Conservation (phyloP, 2,113 vertebrate species). For the Myiozetetes cayanensis region DNA sequence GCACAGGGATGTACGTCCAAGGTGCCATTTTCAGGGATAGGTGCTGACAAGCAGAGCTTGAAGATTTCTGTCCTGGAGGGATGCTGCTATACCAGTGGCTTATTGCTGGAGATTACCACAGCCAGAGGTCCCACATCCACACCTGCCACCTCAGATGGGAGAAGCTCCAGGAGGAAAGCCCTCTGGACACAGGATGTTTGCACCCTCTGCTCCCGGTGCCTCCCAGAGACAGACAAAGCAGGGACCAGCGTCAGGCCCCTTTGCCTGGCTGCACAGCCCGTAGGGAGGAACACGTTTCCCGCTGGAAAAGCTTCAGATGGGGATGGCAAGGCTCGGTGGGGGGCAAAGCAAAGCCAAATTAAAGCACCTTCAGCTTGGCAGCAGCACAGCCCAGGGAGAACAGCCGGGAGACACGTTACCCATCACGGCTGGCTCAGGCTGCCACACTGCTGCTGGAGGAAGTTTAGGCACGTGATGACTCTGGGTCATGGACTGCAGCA, state of each 20-base stretch:
- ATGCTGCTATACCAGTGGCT: background rate
- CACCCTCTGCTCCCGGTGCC: background rate
- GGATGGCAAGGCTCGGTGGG: background rate
- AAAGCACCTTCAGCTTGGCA: background rate
- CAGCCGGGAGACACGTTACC: rapidly evolving
- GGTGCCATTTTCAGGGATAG: background rate
- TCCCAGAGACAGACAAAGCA: background rate
- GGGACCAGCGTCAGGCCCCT: too few species aligned
- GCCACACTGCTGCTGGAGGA: background rate
- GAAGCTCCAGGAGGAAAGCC: background rate
- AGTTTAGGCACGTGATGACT: background rate
- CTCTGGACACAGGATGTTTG: rapidly evolving
- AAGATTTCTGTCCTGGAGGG: background rate
- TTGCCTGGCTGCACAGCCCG: background rate
- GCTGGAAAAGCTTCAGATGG: background rate
- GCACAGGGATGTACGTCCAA: rapidly evolving
- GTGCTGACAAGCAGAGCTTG: background rate
- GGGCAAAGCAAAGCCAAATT: background rate
- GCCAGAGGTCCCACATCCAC: rapidly evolving
- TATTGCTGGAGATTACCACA: background rate
- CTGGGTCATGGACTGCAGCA: background rate
- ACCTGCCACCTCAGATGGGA: background rate
- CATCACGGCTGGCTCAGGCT: background rate
- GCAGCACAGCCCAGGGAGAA: background rate
- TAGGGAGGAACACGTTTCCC: rapidly evolving